Base-by-base conservation (phyloP, 2,113 vertebrate genomes). In the Pachypanchax playfairii region DNA sequence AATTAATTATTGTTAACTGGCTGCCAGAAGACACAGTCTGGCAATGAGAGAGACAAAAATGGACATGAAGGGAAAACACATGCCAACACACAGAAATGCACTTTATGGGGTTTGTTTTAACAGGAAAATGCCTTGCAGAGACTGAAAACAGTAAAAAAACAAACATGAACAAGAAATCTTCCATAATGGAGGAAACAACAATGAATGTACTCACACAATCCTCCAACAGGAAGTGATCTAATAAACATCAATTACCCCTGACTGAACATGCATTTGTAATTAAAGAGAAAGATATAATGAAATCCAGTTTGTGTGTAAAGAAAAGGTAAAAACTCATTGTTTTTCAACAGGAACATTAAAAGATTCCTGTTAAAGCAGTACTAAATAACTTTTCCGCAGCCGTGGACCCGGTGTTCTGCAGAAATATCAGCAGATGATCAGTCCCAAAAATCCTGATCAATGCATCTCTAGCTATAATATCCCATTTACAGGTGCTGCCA, bases 1-100 rank as follows among this genome's bases (percentile, higher is more conserved):
- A 75, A 74, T 84, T 72, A 75, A 70, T 81, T 63, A 74, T 58
- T 50, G 42, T 59, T 55, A 58, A 77, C 54, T 53, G 36, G 52
- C 71, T 56, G 61, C 53, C 77, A 73, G 49, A 49, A 73, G 52
- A 66, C 35, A 50, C 21, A 58, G 42, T 39, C 29, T 70, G 65
- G 48, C 58, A 28, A 22, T 2, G 33, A 42, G 26, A 56, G 38
- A 29, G 60, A 29, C 17, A 72, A 6, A 58, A 28, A 31, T 2
- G 1, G 53, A 53, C 39, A 58, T 5, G 46, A 56, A 74, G 62
- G 52, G 22, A 58, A 69, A 71, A 67, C 60, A 48, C 53, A 57
- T 65, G 44, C 50, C 36, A 55, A 60, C 18, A 42, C 17, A 11
- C 3, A 26, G 47, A 59, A 48, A 52, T 25, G 4, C 4, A 41